Conservation (phyloP, 2,888 invertebrate species). For the Rapana venosa region DNA sequence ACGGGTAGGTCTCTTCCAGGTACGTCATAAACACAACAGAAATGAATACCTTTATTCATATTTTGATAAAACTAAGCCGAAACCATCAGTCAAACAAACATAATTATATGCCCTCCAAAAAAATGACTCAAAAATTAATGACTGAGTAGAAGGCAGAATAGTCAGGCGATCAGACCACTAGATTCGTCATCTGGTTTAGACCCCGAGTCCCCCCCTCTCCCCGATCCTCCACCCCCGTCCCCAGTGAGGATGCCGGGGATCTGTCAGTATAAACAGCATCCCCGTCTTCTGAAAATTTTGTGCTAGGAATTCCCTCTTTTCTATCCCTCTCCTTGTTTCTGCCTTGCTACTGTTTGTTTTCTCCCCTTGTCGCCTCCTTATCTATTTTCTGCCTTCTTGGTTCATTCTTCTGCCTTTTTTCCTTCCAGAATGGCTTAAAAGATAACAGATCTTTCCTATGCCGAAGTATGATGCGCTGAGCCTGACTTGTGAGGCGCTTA, state of each 20-base stretch:
- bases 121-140: neutral
- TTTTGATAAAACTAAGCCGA: neutral
- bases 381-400: neutral
- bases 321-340: neutral
- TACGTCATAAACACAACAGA: too few relatives aligned
- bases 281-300: neutral
- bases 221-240: neutral
- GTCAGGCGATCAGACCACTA: neutral
- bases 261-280: neutral
- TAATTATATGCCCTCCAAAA: too few relatives aligned
- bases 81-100: neutral
- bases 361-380: neutral
- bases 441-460: too few relatives aligned
- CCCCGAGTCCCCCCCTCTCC: neutral
- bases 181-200: neutral
- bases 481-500: too few relatives aligned
- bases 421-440: too few relatives aligned
- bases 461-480: too few relatives aligned
- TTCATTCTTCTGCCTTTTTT: neutral
- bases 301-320: neutral
- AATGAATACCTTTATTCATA: too few relatives aligned
- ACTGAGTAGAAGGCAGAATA: neutral
- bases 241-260: neutral
- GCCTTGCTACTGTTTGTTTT: neutral
- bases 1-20: too few relatives aligned